Evolutionary conservation across 1,140 invertebrate species (phyloP), one percentile per base, ranked within the genome.

Genomic region (Neodiprion virginianus): DNA sequence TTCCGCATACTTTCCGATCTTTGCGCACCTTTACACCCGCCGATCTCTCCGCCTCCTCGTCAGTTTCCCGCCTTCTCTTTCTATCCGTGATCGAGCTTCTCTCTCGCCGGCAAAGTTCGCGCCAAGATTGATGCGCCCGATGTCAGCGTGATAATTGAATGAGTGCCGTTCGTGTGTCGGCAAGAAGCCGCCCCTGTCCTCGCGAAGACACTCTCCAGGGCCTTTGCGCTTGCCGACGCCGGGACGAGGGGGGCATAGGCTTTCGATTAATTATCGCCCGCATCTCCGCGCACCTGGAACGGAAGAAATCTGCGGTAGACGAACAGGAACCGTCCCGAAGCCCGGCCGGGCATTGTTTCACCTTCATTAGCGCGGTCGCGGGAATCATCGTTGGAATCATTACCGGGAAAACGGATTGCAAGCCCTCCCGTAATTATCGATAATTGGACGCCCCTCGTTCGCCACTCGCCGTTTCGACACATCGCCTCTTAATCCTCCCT

Each of bases 61-160:
- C 69, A 72, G 21, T 66, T 67, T 67, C 70, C 71, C 47, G 67
- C 67, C 47, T 23, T 65, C 69, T 71, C 61, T 73, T 50, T 67
- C 28, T 5, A 40, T 40, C 28, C 28, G 28, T 40, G 28, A 40
- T 40, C 28, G 2, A 40, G 28, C 28, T 40, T 40, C 28, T 40
- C 69, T 78, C 73, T 69, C 50, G 49, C 50, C 21, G 72, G 69
- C 28, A 11, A 50, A 71, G 70, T 67, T 73, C 74, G 76, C 74
- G 73, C 73, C 71, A 87, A 85, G 85, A 87, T 87, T 85, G 85
- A 87, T 87, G 84, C 78, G 80, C 75, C 74, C 73, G 80, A 79
- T 85, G 84, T 86, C 85, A 83, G 85, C 78, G 79, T 84, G 83
- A 86, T 88, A 88, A 88, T 86, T 87, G 85, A 88, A 88, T 86